phyloP scores from a whole-genome alignment of 2,113 vertebrate species.

The Probosciger aterrimus region DNA sequence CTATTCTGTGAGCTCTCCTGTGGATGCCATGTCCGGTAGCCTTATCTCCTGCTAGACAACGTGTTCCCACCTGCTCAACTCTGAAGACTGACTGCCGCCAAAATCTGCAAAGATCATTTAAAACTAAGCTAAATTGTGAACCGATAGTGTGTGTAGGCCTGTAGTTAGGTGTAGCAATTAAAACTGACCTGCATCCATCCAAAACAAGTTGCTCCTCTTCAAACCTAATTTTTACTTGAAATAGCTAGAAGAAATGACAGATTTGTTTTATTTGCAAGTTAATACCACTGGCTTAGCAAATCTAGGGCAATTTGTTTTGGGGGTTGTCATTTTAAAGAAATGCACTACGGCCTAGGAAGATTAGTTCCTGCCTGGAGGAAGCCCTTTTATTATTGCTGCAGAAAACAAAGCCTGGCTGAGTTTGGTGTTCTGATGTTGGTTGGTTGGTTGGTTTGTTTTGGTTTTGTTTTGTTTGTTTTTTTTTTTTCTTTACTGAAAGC shows the following conservation, averaged over 20 bases:
- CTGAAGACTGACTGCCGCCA: constrained; percentile 55
- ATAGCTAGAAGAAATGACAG: constrained; percentile 67
- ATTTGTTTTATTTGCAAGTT: constrained; percentile 73
- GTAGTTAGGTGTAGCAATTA: constrained; percentile 74
- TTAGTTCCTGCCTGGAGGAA: constrained; percentile 67
- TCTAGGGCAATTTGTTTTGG: constrained; percentile 71
- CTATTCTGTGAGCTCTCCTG: constrained; percentile 79
- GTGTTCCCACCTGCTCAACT: constrained; percentile 55
- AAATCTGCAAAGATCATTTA: constrained; percentile 61
- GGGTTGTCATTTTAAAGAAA: constrained; percentile 65
- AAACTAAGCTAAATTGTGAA: constrained; percentile 71
- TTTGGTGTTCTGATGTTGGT: constrained; percentile 63
- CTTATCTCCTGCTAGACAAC: constrained; percentile 71
- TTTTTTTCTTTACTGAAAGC: constrained; percentile 73
- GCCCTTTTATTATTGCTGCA: constrained; percentile 77
- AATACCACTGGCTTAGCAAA: constrained; percentile 74
- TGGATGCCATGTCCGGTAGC: constrained; percentile 73
- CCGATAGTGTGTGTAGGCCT: constrained; percentile 65
- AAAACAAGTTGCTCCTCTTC: constrained; percentile 70
- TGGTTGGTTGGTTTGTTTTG: not conserved
- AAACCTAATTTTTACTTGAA: constrained; percentile 79
- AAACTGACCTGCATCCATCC: constrained; percentile 75
- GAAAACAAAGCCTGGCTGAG: constrained; percentile 77
- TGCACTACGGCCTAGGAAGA: constrained; percentile 75
- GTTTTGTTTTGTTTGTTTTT: not conserved